Percentiles rank a stretch among this genome's conserved stretches.
These are phyloP conservation scores for Condylura cristata DNA, from an alignment of 2,113 vertebrate genomes.

Conservation along the genomic window DNA sequence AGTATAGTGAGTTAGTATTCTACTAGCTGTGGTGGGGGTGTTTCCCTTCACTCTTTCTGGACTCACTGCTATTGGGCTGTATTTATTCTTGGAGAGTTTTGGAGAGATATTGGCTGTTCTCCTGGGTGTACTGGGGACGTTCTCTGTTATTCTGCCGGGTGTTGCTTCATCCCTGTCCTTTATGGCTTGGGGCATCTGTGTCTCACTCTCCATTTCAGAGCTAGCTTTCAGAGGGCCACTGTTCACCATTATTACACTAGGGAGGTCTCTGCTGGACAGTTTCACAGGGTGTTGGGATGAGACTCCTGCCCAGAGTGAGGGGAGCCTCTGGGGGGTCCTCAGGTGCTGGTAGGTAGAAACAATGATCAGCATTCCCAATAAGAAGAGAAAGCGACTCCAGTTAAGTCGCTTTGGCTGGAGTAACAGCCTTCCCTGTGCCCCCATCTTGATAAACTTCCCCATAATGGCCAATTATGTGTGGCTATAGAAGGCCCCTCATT, in stretches of 20 bases:
- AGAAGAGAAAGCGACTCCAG: slow-evolving; percentile 89
- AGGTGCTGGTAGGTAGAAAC: slow-evolving; percentile 90
- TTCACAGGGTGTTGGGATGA: slow-evolving; percentile 47
- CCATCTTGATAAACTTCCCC: slow-evolving; percentile 49
- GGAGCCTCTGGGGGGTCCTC: slow-evolving; percentile 81
- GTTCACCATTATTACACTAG: slow-evolving; percentile 47
- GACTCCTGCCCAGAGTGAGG: slow-evolving; percentile 80
- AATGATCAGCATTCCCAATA: slow-evolving; percentile 88
- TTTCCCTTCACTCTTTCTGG: background rate
- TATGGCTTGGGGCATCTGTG: background rate
- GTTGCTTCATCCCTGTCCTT: background rate
- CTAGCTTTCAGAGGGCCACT: slow-evolving; percentile 59
- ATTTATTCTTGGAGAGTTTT: background rate
- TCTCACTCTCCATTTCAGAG: background rate
- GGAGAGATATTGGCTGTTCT: slow-evolving; percentile 65
- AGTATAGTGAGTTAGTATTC: background rate
- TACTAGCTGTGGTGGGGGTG: background rate
- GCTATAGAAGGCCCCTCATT: slow-evolving; percentile 60
- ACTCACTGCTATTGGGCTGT: background rate
- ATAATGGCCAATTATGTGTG: slow-evolving; percentile 62
- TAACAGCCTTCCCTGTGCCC: slow-evolving; percentile 86
- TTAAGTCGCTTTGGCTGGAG: slow-evolving; percentile 88
- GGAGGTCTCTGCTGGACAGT: slow-evolving; percentile 65
- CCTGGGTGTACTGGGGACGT: slow-evolving; percentile 25
- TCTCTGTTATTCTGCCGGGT: background rate